Evolutionary conservation across 2,113 vertebrate genomes (phyloP).

Genomic region (Coturnix japonica): DNA sequence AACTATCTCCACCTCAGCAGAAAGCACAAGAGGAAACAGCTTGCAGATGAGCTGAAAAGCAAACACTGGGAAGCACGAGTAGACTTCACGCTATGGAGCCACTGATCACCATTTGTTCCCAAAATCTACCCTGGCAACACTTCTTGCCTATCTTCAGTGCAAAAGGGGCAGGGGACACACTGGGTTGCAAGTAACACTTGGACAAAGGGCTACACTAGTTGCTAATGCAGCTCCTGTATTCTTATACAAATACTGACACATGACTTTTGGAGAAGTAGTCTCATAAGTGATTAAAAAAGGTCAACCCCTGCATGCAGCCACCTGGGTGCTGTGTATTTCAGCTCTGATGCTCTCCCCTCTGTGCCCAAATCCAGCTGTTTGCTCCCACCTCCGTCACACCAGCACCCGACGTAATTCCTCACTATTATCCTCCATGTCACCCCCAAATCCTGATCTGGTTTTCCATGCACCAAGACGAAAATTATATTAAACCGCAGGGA

Average conservation of each 20-base stretch:
- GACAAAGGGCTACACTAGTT: rapidly evolving
- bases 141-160: background rate
- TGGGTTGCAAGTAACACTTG: background rate
- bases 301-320: background rate
- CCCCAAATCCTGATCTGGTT: conserved; percentile 29
- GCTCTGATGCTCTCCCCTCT: background rate
- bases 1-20: background rate
- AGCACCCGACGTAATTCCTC: conserved; percentile 9
- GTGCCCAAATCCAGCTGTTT: background rate
- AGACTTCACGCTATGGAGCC: background rate
- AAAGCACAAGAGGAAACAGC: background rate
- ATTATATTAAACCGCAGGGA: background rate
- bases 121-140: background rate
- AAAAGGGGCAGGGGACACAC: rapidly evolving
- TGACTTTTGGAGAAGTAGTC: background rate
- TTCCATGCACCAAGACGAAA: conserved; percentile 34
- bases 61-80: conserved; percentile 6
- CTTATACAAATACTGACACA: background rate
- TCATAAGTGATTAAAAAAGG: conserved; percentile 3
- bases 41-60: conserved; percentile 31
- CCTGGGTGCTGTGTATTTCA: background rate
- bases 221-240: background rate
- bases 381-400: background rate
- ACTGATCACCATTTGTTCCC: background rate
- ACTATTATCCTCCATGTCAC: background rate